Base-by-base conservation (phyloP, 2,888 invertebrate genomes). In the Gisinianus flammeolus region DNA sequence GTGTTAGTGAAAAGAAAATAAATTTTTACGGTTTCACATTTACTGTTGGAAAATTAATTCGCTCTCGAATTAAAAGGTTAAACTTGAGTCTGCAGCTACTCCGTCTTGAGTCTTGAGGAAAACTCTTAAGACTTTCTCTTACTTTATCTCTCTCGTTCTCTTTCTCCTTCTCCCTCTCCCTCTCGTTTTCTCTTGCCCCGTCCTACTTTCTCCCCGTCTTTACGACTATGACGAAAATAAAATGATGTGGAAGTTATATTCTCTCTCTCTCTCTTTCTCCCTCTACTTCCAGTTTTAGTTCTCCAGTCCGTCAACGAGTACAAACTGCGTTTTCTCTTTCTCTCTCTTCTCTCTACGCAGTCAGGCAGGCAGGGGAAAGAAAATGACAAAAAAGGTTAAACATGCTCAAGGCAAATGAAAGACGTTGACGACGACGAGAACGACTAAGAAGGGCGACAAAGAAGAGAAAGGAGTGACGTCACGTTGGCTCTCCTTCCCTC, bases 171-270 rank as follows among this genome's bases (percentile, higher is more conserved):
- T 30, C 30, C 31, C 28, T 30, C 12, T 66, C 16, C 30, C 16
- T 16, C 33, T 35, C 22, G 31, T 33, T 10, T 1, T 8, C 33
- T n/a, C 8, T n/a, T 26, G 31, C 31, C 22, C 30, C 30, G 19
- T 28, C 31, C 56, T 56, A 28, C 31, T 56, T 71, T 71, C 35
- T n/a, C n/a, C 71, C 16, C 70, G 54, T 54, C 31, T 71, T 71
- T 54, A 71, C 56, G 71, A 71, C 71, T 71, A 71, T 56, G 71
- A 71, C 28, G 30, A 71, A 70, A 71, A 71, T 71, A 56, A 71
- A 71, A 71, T 71, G 71, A 52, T 30, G 71, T 67, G 28, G 4
- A 69, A 71, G 56, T 71, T 71, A 71, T 56, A 31, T 28, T 67
- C 19, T 67, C n/a, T n/a, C 33, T 31, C 67, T 35, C 19, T 0